Evolutionary conservation across 1,140 invertebrate species (phyloP), one percentile per base, ranked within the genome.

Genomic region (Popillia japonica): DNA sequence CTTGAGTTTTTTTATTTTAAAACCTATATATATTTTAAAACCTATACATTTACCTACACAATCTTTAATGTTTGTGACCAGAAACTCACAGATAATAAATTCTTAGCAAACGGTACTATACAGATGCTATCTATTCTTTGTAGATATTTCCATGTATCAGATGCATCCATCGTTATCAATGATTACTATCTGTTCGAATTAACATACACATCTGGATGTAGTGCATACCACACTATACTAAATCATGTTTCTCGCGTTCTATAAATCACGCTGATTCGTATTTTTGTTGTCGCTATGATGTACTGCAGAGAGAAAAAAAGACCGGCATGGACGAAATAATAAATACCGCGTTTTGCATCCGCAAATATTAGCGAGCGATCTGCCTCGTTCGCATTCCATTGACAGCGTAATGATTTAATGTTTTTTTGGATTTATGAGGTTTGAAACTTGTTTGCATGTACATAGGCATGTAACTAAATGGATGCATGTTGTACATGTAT

Each of bases 191-290:
- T 48, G 44, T 48, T 48, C 44, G 44, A 48, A 48, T 48, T 48
- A 48, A 48, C 44, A 48, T 48, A 48, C 44, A n/a, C 44, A 10
- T 48, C 44, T 48, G 44, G 44, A 48, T 48, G 44, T 48, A 14
- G 10, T n/a, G n/a, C 44, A 9, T 9, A 14, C 10, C n/a, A 48
- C 44, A n/a, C 10, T 48, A 48, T n/a, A n/a, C 10, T 48, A 48
- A 48, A 48, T 48, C 44, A 48, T 48, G 44, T 48, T 48, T 48
- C 44, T n/a, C 44, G 44, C 44, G n/a, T n/a, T n/a, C 44, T 14
- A 48, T 48, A 48, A 48, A 48, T 48, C 44, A 48, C 44, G n/a
- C n/a, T n/a, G 44, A 48, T 48, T 48, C 10, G 44, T 48, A 48
- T 48, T 48, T 48, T 48, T 48, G 44, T 48, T n/a, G 44, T 10